These are phyloP conservation scores for Nannobrachium achirus DNA, from an alignment of 2,113 vertebrate genomes.

Conservation along the genomic window DNA sequence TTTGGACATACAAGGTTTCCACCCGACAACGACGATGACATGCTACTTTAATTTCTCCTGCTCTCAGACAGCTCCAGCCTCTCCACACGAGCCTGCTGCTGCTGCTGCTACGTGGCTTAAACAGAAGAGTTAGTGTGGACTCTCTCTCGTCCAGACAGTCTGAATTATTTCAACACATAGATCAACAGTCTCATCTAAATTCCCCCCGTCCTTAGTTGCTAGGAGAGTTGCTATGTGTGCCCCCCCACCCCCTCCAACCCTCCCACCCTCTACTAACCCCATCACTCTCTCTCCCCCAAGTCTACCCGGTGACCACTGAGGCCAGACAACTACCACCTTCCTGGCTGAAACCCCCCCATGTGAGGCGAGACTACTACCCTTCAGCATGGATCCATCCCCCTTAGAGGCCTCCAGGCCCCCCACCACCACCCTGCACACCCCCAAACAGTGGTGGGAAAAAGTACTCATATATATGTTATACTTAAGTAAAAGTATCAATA, in stretches of 20 bases:
- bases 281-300: conserved; percentile 58
- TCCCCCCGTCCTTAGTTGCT: conserved; percentile 61
- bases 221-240: conserved; percentile 69
- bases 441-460: too few species aligned
- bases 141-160: conserved; percentile 16
- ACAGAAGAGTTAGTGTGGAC: conserved; percentile 24
- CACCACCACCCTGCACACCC: neutral
- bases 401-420: neutral
- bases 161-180: conserved; percentile 54
- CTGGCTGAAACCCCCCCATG: neutral
- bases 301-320: conserved; percentile 69
- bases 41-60: too few species aligned
- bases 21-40: too few species aligned
- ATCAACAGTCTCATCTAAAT: conserved; percentile 73
- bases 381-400: neutral
- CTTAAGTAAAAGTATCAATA: too few species aligned
- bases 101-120: neutral
- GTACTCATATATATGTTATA: too few species aligned
- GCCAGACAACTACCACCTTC: conserved; percentile 38
- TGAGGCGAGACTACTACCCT: neutral
- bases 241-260: conserved; percentile 7
- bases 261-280: too few species aligned
- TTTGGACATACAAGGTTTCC: too few species aligned
- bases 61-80: too few species aligned
- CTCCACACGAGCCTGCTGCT: too few species aligned